Evolutionary conservation across 1,140 invertebrate genomes (phyloP).

Genomic region (Drosophila sulfurigaster): DNA sequence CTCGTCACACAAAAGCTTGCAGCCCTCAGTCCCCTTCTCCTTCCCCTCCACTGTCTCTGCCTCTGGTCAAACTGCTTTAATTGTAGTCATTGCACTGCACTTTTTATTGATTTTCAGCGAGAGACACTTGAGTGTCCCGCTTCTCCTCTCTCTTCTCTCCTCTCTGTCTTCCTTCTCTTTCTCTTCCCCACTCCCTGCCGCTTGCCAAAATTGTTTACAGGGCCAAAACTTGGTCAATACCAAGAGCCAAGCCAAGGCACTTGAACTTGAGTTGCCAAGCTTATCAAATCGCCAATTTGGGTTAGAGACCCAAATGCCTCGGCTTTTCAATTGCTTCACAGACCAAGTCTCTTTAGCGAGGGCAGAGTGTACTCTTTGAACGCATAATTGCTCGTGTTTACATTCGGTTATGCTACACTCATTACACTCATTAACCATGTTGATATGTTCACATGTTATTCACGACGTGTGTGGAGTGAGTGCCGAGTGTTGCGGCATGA

Average conservation of each 20-base stretch:
- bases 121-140: slow-evolving; percentile 9
- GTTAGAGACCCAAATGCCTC: slow-evolving; percentile 4
- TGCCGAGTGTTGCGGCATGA: neutral
- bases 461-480: neutral
- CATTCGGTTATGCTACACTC: neutral
- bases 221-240: slow-evolving; percentile 34
- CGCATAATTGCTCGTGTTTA: too few relatives aligned
- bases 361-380: neutral
- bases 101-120: slow-evolving; percentile 66
- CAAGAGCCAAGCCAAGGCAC: slow-evolving; percentile 13
- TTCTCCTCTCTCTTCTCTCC: neutral
- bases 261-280: slow-evolving; percentile 26
- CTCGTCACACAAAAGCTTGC: slow-evolving; percentile 34
- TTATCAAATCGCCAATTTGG: slow-evolving; percentile 23
- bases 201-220: slow-evolving; percentile 15
- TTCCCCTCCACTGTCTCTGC: neutral
- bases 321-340: neutral
- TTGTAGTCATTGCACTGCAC: slow-evolving; percentile 41
- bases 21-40: neutral
- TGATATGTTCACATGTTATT: neutral
- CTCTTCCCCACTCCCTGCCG: neutral
- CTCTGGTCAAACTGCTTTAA: slow-evolving; percentile 54
- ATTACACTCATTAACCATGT: slow-evolving; percentile 3
- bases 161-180: neutral
- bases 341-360: neutral